These are phyloP conservation scores for Barypeithes pellucidus DNA, from an alignment of 2,888 invertebrate genomes.

Conservation along the genomic window DNA sequence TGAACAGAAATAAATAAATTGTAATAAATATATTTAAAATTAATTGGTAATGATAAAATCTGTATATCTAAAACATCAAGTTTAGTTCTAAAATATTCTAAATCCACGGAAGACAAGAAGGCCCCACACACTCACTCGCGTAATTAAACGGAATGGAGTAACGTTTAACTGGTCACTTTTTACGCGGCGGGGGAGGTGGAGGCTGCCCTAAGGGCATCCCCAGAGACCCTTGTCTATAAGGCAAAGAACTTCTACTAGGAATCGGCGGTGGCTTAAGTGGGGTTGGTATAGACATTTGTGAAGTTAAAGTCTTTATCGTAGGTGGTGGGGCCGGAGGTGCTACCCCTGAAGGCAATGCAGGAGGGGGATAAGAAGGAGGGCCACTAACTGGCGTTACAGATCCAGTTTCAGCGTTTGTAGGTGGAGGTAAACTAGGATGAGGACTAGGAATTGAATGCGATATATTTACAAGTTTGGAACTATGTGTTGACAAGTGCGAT, in stretches of 20 bases:
- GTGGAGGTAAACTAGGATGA: constrained; percentile 53
- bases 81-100: constrained; percentile 49
- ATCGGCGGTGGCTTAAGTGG: constrained; percentile 72
- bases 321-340: constrained; percentile 69
- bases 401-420: constrained; percentile 61
- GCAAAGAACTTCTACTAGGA: constrained; percentile 69
- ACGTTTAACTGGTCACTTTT: constrained; percentile 68
- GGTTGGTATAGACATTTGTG: constrained; percentile 65
- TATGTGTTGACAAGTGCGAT: constrained; percentile 53
- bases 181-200: constrained; percentile 69
- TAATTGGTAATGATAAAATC: background rate
- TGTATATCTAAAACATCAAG: constrained; percentile 24
- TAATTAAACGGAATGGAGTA: constrained; percentile 68
- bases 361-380: constrained; percentile 68
- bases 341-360: constrained; percentile 67
- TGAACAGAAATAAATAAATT: background rate
- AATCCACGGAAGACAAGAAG: constrained; percentile 69
- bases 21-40: no score
- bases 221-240: constrained; percentile 50
- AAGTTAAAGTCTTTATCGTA: constrained; percentile 64
- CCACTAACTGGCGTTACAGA: constrained; percentile 67
- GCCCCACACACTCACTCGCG: constrained; percentile 65
- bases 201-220: constrained; percentile 53
- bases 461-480: background rate
- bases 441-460: constrained; percentile 43